Conservation (phyloP, 2,113 vertebrate species). For the Girardinichthys multiradiatus region DNA sequence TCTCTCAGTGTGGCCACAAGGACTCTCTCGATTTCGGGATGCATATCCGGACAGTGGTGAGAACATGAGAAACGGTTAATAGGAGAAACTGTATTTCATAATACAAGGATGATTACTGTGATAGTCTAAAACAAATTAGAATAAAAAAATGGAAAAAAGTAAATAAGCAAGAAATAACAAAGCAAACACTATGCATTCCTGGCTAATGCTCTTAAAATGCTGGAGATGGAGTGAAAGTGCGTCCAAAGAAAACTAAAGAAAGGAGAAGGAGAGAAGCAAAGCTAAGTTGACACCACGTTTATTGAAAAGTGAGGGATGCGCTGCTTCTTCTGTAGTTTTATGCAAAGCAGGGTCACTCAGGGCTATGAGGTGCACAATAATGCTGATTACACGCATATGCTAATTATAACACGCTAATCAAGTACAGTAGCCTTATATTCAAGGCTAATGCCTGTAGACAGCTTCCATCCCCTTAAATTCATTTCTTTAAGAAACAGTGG, state of each 20-base stretch:
- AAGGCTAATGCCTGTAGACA: constrained; percentile 73
- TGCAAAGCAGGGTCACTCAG: constrained; percentile 84
- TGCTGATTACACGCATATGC: constrained; percentile 88
- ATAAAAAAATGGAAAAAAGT: neutral
- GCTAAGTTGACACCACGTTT: constrained; percentile 76
- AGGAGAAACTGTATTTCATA: constrained; percentile 41
- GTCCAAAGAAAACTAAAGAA: constrained; percentile 63
- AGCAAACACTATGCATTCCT: constrained; percentile 33
- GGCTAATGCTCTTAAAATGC: constrained; percentile 43
- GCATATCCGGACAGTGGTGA: constrained; percentile 62
- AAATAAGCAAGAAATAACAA: constrained; percentile 13
- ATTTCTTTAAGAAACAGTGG: constrained; percentile 66
- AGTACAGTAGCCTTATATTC: constrained; percentile 84
- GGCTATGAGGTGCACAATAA: constrained; percentile 83
- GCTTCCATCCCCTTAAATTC: constrained; percentile 55
- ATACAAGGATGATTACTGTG: constrained; percentile 33
- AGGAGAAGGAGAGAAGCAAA: constrained; percentile 68
- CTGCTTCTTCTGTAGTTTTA: constrained; percentile 78
- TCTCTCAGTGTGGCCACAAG: constrained; percentile 70
- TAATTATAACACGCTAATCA: constrained; percentile 87
- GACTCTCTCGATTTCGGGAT: constrained; percentile 67
- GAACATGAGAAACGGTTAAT: constrained; percentile 54
- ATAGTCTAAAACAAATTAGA: constrained; percentile 33
- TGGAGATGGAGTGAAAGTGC: constrained; percentile 56
- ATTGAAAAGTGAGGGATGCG: constrained; percentile 77